Evolutionary conservation across 2,797 vertebrate genomes (phyloP), one percentile per base, ranked within the genome.

Genomic region (Poliocrania exsul): DNA sequence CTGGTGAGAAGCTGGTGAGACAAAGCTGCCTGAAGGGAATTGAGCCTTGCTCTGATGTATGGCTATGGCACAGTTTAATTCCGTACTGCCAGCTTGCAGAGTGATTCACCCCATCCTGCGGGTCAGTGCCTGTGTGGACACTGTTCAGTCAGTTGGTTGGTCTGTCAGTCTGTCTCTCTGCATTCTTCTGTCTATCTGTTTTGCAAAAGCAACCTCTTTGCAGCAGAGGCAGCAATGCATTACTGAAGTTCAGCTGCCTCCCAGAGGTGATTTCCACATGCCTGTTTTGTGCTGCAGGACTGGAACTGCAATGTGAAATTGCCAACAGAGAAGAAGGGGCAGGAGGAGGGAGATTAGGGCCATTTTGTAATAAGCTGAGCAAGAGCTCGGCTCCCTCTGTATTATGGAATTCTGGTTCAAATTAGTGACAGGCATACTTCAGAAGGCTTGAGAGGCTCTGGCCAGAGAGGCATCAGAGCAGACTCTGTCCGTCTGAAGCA

Each of bases 201-300:
- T 77, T 26, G 60, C 66, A 40, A 86, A 79, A 73, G 66, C 37
- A 73, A 20, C 40, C 15, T 54, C 62, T 35, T 44, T 18, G 8
- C 77, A 38, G 86, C 25, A 12, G 24, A 31, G 29, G 81, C 50
- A 73, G 72, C 46, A 7, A 54, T 2, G 21, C 86, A 67, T 83
- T 77, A 65, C 50, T 94, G 91, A 91, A 93, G 84, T 92, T 94
- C 29, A 96, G 79, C 95, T 94, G 94, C 87, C 92, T 92, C 92
- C 94, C 95, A 94, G 89, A 96, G 96, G 91, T 94, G 92, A 70
- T 67, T 89, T 66, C 79, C 49, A 46, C 37, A 24, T 49, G 49
- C 70, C 86, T 54, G 42, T 4, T 66, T 17, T 8, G 28, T 74
- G 57, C 53, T 53, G 33, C 23, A 24, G 28, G 12, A 44, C 69